These are phyloP conservation scores for Mugil cephalus DNA, from an alignment of 2,113 vertebrate genomes.

Conservation along the genomic window DNA sequence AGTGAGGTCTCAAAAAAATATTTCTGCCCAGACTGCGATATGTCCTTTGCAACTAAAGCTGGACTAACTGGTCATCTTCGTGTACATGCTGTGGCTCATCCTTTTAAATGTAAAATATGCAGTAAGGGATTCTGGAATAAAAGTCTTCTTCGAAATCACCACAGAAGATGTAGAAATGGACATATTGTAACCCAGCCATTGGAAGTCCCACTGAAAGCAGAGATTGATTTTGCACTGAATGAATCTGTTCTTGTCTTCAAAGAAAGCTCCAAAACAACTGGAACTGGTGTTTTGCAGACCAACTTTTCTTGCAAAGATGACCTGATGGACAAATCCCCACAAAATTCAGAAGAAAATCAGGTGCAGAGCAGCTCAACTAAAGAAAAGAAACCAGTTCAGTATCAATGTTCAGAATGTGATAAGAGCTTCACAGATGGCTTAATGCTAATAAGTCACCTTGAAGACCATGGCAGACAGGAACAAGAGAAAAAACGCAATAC, in stretches of 20 bases:
- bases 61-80: constrained; percentile 75
- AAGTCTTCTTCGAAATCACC: constrained; percentile 72
- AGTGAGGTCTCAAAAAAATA: constrained; percentile 43
- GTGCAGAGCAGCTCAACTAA: constrained; percentile 26
- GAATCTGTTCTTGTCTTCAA: constrained; percentile 72
- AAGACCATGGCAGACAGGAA: constrained; percentile 83
- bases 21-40: constrained; percentile 69
- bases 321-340: constrained; percentile 7
- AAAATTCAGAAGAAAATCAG: constrained; percentile 11
- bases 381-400: constrained; percentile 68
- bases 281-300: constrained; percentile 77
- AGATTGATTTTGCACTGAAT: constrained; percentile 62
- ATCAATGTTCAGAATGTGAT: constrained; percentile 86
- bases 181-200: neutral
- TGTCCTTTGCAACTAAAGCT: constrained; percentile 68
- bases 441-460: constrained; percentile 84
- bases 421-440: constrained; percentile 84
- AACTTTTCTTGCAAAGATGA: constrained; percentile 76
- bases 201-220: constrained; percentile 59
- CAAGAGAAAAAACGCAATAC: constrained; percentile 63
- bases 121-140: constrained; percentile 79
- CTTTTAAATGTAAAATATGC: constrained; percentile 75
- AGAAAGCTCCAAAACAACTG: constrained; percentile 66
- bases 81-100: constrained; percentile 57
- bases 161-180: constrained; percentile 73